Percentiles rank a stretch among this genome's conserved stretches.
phyloP scores from a whole-genome alignment of 1,140 invertebrate genomes.

The Achatina immaculata region DNA sequence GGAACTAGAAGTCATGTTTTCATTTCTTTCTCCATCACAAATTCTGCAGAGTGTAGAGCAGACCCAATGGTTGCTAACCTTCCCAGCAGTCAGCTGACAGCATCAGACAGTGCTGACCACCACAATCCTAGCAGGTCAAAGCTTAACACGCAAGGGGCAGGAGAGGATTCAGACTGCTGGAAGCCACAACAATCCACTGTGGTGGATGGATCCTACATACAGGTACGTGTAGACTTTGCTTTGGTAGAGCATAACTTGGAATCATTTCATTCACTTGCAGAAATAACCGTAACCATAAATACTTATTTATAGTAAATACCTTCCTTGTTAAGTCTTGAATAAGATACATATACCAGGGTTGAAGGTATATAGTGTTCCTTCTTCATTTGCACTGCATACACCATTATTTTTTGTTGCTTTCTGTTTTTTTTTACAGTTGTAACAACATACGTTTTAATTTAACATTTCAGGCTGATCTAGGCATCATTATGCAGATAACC shows the following conservation, averaged over 20 bases:
- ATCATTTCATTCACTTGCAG: too few relatives aligned
- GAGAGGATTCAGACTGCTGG: neutral
- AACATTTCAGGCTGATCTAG: conserved; percentile 19
- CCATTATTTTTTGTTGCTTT: too few relatives aligned
- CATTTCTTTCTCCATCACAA: too few relatives aligned
- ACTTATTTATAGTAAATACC: too few relatives aligned
- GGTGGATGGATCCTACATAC: conserved; percentile 10
- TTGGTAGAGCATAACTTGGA: too few relatives aligned
- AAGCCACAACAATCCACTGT: neutral
- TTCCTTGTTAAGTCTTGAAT: too few relatives aligned
- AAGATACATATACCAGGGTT: too few relatives aligned
- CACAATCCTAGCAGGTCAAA: neutral
- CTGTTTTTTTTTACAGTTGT: neutral
- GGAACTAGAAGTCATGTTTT: too few relatives aligned
- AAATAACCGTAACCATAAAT: too few relatives aligned
- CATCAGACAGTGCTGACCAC: neutral
- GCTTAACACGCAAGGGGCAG: neutral
- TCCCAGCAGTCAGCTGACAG: neutral
- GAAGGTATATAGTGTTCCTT: too few relatives aligned
- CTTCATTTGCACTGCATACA: too few relatives aligned
- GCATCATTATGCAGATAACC: neutral
- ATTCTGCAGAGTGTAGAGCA: neutral
- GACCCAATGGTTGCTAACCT: conserved; percentile 1
- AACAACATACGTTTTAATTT: neutral
- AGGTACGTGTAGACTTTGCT: neutral